Conservation (phyloP, 2,113 vertebrate genomes). For the Probosciger aterrimus region DNA sequence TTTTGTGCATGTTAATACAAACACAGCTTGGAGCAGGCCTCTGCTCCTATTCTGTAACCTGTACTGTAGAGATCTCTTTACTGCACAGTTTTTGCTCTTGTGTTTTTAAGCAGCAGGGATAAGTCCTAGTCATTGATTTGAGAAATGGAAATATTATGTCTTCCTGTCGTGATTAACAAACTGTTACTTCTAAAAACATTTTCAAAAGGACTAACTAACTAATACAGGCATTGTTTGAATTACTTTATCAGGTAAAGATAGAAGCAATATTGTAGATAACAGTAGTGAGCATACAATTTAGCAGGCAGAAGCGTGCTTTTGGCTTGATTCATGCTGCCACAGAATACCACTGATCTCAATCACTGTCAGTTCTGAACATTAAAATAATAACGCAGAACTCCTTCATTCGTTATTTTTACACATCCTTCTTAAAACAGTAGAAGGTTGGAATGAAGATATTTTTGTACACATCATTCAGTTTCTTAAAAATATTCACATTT, state of each 20-base stretch:
- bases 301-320: neutral
- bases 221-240: slow-evolving; percentile 4
- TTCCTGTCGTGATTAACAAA: slow-evolving; percentile 21
- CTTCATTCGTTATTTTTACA: neutral
- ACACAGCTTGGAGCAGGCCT: neutral
- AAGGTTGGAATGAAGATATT: slow-evolving; percentile 1
- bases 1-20: neutral
- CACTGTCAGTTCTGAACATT: slow-evolving; percentile 35
- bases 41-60: neutral
- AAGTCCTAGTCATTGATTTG: neutral
- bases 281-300: neutral
- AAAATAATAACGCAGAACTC: slow-evolving; percentile 33
- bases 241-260: neutral
- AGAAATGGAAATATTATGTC: slow-evolving; percentile 13
- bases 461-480: neutral
- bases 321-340: slow-evolving; percentile 38
- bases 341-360: slow-evolving; percentile 48
- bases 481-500: slow-evolving; percentile 1
- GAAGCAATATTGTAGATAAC: neutral
- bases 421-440: neutral
- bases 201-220: neutral
- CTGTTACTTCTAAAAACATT: slow-evolving; percentile 4
- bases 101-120: neutral
- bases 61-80: neutral
- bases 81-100: neutral